Percentiles rank a stretch among this genome's conserved stretches.
These are phyloP conservation scores for Ptychobarbus kaznakovi DNA, from an alignment of 2,797 vertebrate genomes.

Conservation along the genomic window DNA sequence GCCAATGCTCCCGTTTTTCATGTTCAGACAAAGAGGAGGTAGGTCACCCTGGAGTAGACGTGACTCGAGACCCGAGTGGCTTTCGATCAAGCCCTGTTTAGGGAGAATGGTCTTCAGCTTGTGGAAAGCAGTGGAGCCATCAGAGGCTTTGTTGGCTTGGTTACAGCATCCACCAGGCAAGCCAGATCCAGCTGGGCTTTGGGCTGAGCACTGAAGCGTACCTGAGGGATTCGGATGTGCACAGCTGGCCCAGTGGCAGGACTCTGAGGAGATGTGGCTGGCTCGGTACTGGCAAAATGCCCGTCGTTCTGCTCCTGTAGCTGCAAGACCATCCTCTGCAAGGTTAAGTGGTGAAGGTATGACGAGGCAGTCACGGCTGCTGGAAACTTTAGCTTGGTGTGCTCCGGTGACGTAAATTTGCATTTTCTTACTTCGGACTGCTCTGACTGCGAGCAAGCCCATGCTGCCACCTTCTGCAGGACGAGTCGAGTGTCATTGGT, in stretches of 20 bases:
- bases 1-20: conserved; percentile 49
- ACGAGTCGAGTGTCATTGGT: conserved; percentile 91
- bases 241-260: conserved; percentile 78
- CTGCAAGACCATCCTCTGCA: conserved; percentile 89
- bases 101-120: conserved; percentile 91
- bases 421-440: conserved; percentile 90
- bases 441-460: conserved; percentile 90
- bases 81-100: conserved; percentile 88
- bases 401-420: conserved; percentile 77
- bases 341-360: conserved; percentile 90
- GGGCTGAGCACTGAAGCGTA: conserved; percentile 88
- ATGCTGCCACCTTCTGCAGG: conserved; percentile 94
- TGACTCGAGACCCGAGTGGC: conserved; percentile 84
- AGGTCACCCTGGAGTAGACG: conserved; percentile 87
- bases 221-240: conserved; percentile 98
- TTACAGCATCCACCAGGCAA: conserved; percentile 87
- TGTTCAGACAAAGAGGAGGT: conserved; percentile 86
- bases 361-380: conserved; percentile 88
- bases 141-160: conserved; percentile 88
- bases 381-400: conserved; percentile 82
- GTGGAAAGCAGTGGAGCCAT: conserved; percentile 83
- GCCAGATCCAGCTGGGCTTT: conserved; percentile 86
- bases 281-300: conserved; percentile 78
- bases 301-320: conserved; percentile 86
- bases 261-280: conserved; percentile 71